Percentiles rank a stretch among this genome's conserved stretches.
These are phyloP conservation scores for Triplophysa siluroides DNA, from an alignment of 2,113 vertebrate genomes.

Conservation along the genomic window DNA sequence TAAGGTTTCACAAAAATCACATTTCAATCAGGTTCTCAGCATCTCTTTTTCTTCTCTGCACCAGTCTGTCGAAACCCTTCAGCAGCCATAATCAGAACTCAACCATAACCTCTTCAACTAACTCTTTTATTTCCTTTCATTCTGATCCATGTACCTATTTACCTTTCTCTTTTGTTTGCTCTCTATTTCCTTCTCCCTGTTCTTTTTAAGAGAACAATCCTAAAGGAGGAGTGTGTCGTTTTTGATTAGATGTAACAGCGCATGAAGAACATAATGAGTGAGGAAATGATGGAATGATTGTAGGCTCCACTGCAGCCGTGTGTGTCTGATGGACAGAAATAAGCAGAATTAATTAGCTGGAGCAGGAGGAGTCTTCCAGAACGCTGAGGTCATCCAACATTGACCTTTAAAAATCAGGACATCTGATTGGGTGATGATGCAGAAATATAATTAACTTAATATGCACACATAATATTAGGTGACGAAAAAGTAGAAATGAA, in stretches of 20 bases:
- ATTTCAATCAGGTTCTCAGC: slow-evolving; percentile 11
- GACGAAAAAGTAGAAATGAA: neutral
- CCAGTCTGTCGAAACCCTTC: neutral
- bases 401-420: slow-evolving; percentile 41
- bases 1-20: neutral
- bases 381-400: slow-evolving; percentile 34
- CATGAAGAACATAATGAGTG: slow-evolving; percentile 49
- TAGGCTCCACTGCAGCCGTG: slow-evolving; percentile 44
- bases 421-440: slow-evolving; percentile 36
- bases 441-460: slow-evolving; percentile 12
- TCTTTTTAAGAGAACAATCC: slow-evolving; percentile 18
- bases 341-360: slow-evolving; percentile 27
- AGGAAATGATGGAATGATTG: slow-evolving; percentile 56
- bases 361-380: slow-evolving; percentile 35
- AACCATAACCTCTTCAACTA: slow-evolving; percentile 6
- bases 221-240: slow-evolving; percentile 47
- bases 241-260: slow-evolving; percentile 51
- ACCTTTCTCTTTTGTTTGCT: accelerated
- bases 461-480: neutral
- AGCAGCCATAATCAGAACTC: slow-evolving; percentile 23
- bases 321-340: slow-evolving; percentile 28
- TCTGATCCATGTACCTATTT: neutral
- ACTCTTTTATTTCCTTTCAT: neutral
- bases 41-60: neutral
- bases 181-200: neutral